Evolutionary conservation across 2,797 vertebrate species (phyloP).

Genomic region (Clarias laeviceps): DNA sequence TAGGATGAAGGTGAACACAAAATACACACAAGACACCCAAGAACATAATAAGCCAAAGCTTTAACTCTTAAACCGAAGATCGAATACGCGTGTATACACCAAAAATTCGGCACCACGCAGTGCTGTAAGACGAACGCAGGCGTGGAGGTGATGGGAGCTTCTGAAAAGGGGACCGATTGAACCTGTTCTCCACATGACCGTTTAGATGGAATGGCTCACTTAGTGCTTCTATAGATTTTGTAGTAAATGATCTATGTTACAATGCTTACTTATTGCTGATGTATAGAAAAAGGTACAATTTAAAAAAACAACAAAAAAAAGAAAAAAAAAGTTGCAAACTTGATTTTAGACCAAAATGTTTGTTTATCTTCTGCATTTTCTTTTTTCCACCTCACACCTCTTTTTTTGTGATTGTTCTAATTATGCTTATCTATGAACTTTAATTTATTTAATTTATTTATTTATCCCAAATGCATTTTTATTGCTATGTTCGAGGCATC

Average conservation of each 20-base stretch:
- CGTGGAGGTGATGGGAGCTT: constrained; percentile 44
- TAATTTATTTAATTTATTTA: constrained; percentile 50
- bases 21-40: constrained; percentile 68
- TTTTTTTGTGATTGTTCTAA: constrained; percentile 69
- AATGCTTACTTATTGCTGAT: constrained; percentile 84
- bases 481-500: constrained; percentile 65
- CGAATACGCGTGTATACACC: constrained; percentile 50
- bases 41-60: constrained; percentile 70
- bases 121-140: constrained; percentile 51
- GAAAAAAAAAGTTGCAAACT: constrained; percentile 74
- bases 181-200: constrained; percentile 73
- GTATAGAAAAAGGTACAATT: constrained; percentile 76
- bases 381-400: constrained; percentile 52
- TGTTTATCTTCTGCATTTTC: constrained; percentile 71
- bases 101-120: constrained; percentile 54
- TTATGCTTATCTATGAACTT: constrained; percentile 56
- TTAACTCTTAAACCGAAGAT: constrained; percentile 53
- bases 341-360: constrained; percentile 91
- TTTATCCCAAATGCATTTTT: constrained; percentile 55
- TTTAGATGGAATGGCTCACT: constrained; percentile 89
- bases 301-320: constrained; percentile 57
- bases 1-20: constrained; percentile 67
- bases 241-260: constrained; percentile 85
- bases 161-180: constrained; percentile 47
- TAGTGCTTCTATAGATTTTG: constrained; percentile 88